Evolutionary conservation across 2,113 vertebrate genomes (phyloP), one percentile per base, ranked within the genome.

Genomic region (Galeopterus variegatus): DNA sequence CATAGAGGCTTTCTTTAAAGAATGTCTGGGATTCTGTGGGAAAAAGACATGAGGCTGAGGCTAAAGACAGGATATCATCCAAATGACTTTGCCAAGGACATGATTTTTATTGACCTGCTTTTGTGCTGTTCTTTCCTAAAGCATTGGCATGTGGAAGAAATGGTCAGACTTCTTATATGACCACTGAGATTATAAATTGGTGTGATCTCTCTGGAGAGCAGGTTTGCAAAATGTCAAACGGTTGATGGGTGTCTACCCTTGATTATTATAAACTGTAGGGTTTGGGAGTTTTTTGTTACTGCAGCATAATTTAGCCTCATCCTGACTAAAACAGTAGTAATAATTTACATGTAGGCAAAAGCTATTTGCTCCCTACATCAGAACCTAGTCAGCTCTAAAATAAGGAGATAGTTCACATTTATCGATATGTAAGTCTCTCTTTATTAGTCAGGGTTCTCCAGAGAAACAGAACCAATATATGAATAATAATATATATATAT

Each of bases 1-100:
- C 26, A 50, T 33, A 72, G 26, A 93, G 56, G 8, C 69, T 94
- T 92, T 90, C 76, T 87, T 80, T 70, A 90, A 65, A 77, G 89
- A 92, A 92, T 45, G 31, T 83, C 19, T 73, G 24, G 15, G 81
- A 72, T 67, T 83, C 69, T 84, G 48, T 80, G 56, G 79, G 31
- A 73, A 93, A n/a, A 89, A 79, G 80, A 52, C 76, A 33, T 0
- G 24, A 41, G 36, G 11, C 58, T 14, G 31, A 91, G 6, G 62
- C 54, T 28, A 36, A 75, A 28, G 6, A 52, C 21, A 21, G 23
- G 18, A 1, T 12, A 24, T 52, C 24, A 21, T 11, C 80, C 36
- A 33, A 31, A 73, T 28, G 31, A 64, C 19, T 54, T 26, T 65
- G 36, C 48, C 45, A 80, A 24, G 36, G 21, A 14, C 24, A 4